Evolutionary conservation across 2,797 vertebrate species (phyloP), one percentile per base, ranked within the genome.

Genomic region (Semotilus atromaculatus): DNA sequence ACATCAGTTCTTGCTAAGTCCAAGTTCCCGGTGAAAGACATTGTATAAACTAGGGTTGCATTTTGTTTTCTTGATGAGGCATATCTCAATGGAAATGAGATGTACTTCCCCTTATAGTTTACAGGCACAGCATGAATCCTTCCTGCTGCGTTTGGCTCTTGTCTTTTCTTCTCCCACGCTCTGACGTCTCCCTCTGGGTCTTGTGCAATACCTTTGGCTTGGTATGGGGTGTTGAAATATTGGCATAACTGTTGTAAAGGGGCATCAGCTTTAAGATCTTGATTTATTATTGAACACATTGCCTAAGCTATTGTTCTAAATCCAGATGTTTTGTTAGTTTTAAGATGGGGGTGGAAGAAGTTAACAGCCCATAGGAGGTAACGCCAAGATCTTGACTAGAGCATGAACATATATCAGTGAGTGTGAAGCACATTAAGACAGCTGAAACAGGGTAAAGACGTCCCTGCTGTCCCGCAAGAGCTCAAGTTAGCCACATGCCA

Each of bases 141-240:
- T 48, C 21, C 13, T 58, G 19, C 23, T 36, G 43, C 0, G 53
- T 79, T 34, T 71, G 38, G 40, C 58, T 80, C 45, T 73, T 66
- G 29, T 67, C 53, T 51, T 48, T 45, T 58, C 45, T 70, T 82
- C 36, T 82, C 66, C 72, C 75, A 76, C 66, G 18, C 26, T 81
- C 58, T 23, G 29, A 73, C 29, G 19, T 86, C 64, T 88, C 75
- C 71, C 10, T 16, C 34, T 13, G 6, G 21, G 13, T 84, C 81
- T 88, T 82, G 81, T 68, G 80, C 70, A 88, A 58, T 74, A 83
- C 36, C 75, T 85, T 85, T 86, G 67, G 60, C 72, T 85, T 64
- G 78, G 86, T 85, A 79, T 78, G 75, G 72, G n/a, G 9, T 74
- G 83, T 81, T 84, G 83, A 85, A 85, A 79, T 79, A 83, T 83